Percentiles rank a stretch among this genome's conserved stretches.
phyloP scores from a whole-genome alignment of 2,888 invertebrate species.

The Perizoma flavofasciatum region DNA sequence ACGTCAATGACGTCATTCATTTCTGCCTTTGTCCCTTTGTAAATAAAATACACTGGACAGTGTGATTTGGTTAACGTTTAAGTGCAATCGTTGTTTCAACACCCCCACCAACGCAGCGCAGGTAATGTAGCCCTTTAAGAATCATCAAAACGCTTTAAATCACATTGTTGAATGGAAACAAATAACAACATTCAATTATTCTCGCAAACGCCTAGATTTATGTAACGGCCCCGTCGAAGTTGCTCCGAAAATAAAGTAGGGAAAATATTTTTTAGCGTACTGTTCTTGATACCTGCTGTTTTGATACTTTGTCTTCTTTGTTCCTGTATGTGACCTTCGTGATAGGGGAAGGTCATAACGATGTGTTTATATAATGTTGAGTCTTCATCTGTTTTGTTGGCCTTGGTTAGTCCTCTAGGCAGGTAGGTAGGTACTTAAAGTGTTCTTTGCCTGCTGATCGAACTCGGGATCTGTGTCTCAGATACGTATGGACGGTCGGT shows the following conservation, averaged over 20 bases:
- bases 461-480: too few species aligned
- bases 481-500: too few species aligned
- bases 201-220: constrained; percentile 23
- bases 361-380: constrained; percentile 71
- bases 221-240: constrained; percentile 15
- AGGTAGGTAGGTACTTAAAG: constrained; percentile 32
- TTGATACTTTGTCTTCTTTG: constrained; percentile 38
- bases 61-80: constrained; percentile 44
- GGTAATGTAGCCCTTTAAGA: constrained; percentile 16
- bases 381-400: constrained; percentile 22
- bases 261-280: constrained; percentile 40
- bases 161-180: background rate
- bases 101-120: constrained; percentile 16
- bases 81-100: constrained; percentile 30
- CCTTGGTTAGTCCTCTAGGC: constrained; percentile 42
- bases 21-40: constrained; percentile 47
- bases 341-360: constrained; percentile 66
- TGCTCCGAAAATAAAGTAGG: constrained; percentile 4
- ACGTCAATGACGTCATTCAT: constrained; percentile 51
- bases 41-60: constrained; percentile 40
- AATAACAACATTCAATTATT: background rate
- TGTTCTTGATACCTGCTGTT: constrained; percentile 6
- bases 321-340: constrained; percentile 64
- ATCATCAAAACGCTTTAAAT: background rate
- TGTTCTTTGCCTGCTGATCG: constrained; percentile 43